Evolutionary conservation across 1,140 invertebrate genomes (phyloP).

Genomic region (Drosophila parvula): DNA sequence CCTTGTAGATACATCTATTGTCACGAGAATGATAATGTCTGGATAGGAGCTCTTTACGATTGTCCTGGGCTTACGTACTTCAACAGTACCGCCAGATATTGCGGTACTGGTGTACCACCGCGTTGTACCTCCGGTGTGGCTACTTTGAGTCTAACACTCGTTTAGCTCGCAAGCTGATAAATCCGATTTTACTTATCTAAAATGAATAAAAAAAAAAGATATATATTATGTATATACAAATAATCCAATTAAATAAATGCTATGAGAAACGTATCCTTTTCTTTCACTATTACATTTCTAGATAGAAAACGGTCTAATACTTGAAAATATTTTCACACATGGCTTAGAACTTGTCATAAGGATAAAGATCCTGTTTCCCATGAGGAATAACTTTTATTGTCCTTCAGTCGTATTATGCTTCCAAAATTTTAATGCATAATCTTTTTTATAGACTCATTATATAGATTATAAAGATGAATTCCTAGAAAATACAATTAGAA

Average conservation of each 20-base stretch:
- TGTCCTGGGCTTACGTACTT: slow-evolving; percentile 59
- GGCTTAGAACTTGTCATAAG: neutral
- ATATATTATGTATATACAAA: neutral
- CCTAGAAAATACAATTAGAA: neutral
- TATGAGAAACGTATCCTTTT: too few species aligned
- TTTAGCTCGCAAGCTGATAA: too few species aligned
- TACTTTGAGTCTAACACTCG: slow-evolving; percentile 1
- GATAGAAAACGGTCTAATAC: too few species aligned
- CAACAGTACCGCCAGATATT: slow-evolving; percentile 19
- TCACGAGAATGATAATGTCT: neutral
- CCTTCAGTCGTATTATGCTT: too few species aligned
- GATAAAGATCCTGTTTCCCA: neutral
- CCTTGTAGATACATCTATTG: slow-evolving; percentile 41
- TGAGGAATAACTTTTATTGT: neutral
- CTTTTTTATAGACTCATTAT: neutral
- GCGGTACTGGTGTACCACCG: slow-evolving; percentile 34
- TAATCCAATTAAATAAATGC: neutral
- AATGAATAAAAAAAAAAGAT: neutral
- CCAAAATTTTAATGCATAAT: neutral
- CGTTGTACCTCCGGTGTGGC: slow-evolving; percentile 28
- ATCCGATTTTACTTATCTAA: neutral
- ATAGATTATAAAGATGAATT: neutral
- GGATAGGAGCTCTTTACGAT: slow-evolving; percentile 35
- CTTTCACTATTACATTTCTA: neutral
- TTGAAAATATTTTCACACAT: too few species aligned